Percentiles rank a stretch among this genome's conserved stretches.
phyloP scores from a whole-genome alignment of 2,113 vertebrate species.

The Paracanthobrama guichenoti region DNA sequence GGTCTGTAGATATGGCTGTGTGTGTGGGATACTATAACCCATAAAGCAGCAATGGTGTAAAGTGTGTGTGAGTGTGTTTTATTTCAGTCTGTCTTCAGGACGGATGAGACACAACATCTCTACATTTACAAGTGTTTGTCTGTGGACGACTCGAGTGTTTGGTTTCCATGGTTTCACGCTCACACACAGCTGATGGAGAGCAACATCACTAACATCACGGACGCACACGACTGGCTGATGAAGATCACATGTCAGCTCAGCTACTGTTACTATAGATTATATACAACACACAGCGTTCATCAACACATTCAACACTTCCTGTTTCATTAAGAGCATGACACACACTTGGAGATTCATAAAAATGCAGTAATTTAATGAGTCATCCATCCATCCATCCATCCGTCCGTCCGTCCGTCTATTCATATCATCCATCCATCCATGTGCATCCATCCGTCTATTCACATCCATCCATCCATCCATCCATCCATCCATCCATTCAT shows the following conservation, averaged over 20 bases:
- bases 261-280: not conserved
- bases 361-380: too few species aligned
- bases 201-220: not conserved
- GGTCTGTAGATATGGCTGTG: too few species aligned
- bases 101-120: slow-evolving; percentile 22
- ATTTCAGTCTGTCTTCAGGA: slow-evolving; percentile 10
- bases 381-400: too few species aligned
- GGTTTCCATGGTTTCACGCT: slow-evolving; percentile 78
- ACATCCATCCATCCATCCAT: too few species aligned
- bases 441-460: too few species aligned
- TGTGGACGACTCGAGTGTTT: slow-evolving; percentile 72
- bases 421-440: too few species aligned
- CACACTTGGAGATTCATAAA: too few species aligned
- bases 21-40: not conserved
- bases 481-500: too few species aligned
- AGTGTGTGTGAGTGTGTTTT: too few species aligned
- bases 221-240: slow-evolving; percentile 10
- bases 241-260: not conserved
- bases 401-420: too few species aligned
- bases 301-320: not conserved
- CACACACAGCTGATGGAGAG: slow-evolving; percentile 72
- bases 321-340: too few species aligned
- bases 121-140: slow-evolving; percentile 49
- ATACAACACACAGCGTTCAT: not conserved
- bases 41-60: not conserved